These are phyloP conservation scores for Electrophaes corylata DNA, from an alignment of 2,888 invertebrate species.

Conservation along the genomic window DNA sequence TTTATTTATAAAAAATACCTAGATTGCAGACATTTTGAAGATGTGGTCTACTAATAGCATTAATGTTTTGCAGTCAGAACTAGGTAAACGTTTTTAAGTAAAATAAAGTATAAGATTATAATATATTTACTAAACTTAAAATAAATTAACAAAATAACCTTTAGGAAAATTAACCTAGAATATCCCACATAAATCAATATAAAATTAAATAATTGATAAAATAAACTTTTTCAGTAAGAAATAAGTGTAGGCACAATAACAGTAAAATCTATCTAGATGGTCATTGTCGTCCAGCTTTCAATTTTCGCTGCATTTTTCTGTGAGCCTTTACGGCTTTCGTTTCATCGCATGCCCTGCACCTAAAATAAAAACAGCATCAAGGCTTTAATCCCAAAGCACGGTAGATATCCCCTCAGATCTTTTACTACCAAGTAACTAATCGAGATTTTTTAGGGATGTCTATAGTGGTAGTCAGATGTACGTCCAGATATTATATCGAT, in stretches of 20 bases:
- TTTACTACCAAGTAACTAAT: too few relatives aligned
- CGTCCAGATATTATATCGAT: too few relatives aligned
- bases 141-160: slow-evolving; percentile 14
- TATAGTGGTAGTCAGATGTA: too few relatives aligned
- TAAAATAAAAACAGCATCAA: slow-evolving; percentile 1
- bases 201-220: slow-evolving; percentile 18
- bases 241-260: slow-evolving; percentile 5
- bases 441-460: too few relatives aligned
- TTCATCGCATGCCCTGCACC: slow-evolving; percentile 32
- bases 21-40: too few relatives aligned
- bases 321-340: slow-evolving; percentile 10
- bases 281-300: slow-evolving; percentile 13
- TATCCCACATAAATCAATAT: slow-evolving; percentile 14
- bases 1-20: slow-evolving; percentile 8
- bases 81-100: not conserved
- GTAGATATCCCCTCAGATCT: too few relatives aligned
- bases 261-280: not conserved
- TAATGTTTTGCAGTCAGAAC: not conserved
- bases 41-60: too few relatives aligned
- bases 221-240: not conserved
- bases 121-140: slow-evolving; percentile 18
- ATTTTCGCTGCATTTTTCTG: slow-evolving; percentile 22
- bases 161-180: slow-evolving; percentile 3
- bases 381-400: too few relatives aligned
- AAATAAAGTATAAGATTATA: not conserved